A percentile compares a stretch with the other conserved stretches of the same genome.
Evolutionary conservation across 1,140 invertebrate genomes (phyloP).

Genomic region (Phthorimaea operculella): DNA sequence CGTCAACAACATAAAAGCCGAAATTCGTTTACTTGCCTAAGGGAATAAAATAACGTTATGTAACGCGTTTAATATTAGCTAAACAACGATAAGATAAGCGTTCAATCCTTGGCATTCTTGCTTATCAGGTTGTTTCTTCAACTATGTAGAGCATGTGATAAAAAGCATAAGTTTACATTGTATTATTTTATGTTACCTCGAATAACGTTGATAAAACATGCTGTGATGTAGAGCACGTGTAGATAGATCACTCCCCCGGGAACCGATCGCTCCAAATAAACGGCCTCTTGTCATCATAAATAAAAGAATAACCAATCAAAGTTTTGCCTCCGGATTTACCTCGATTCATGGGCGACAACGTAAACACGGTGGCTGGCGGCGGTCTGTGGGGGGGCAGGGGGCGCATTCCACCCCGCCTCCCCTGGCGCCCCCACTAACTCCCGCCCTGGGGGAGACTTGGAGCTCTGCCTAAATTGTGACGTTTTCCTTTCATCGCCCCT

Average conservation of each 20-base stretch:
- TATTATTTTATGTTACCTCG: neutral
- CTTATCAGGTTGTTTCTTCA: neutral
- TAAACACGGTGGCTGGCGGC: conserved; percentile 36
- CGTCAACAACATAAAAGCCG: conserved; percentile 1
- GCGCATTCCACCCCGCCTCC: conserved; percentile 14
- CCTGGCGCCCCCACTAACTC: conserved; percentile 11
- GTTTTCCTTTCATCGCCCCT: conserved; percentile 45
- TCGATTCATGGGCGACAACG: conserved; percentile 41
- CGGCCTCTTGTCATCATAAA: conserved; percentile 25
- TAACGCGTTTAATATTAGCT: neutral
- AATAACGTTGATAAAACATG: neutral
- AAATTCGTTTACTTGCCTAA: neutral
- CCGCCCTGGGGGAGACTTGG: conserved; percentile 3
- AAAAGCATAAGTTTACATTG: neutral
- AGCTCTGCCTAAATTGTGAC: conserved; percentile 42
- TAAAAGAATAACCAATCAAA: conserved; percentile 52
- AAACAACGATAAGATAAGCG: conserved; percentile 1
- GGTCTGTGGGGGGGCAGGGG: conserved; percentile 18
- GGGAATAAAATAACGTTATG: neutral
- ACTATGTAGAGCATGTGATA: neutral
- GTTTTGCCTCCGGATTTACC: conserved; percentile 33
- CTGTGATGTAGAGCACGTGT: neutral
- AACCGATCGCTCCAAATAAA: conserved; percentile 20
- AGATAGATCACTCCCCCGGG: conserved; percentile 12
- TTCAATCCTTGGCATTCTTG: neutral